Evolutionary conservation across 2,888 invertebrate species (phyloP).

Genomic region (Drepana falcataria): DNA sequence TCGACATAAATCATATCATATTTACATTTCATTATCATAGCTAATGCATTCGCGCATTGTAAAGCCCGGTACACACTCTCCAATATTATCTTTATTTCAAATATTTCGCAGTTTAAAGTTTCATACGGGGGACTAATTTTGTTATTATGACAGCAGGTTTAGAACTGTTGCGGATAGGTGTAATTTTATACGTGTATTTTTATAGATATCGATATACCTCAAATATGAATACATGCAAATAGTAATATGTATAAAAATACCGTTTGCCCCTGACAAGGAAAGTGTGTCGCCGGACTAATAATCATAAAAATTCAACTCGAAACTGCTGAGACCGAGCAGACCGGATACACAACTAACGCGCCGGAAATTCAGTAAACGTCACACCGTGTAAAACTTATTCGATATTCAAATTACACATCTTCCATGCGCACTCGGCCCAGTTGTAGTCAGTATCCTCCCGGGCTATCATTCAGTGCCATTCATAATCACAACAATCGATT

Average conservation of each 20-base stretch:
- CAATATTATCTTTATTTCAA: no score
- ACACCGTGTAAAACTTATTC: not conserved
- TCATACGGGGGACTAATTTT: no score
- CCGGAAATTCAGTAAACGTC: not conserved
- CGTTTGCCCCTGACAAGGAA: not conserved
- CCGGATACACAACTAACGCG: not conserved
- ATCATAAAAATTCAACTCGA: not conserved
- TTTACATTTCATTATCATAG: constrained; percentile 48
- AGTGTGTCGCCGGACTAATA: not conserved
- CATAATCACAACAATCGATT: constrained; percentile 38
- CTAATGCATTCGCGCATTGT: constrained; percentile 8
- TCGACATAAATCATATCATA: constrained; percentile 32
- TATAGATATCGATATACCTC: no score
- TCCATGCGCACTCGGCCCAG: not conserved
- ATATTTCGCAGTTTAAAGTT: no score
- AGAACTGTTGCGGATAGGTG: no score
- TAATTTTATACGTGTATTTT: no score
- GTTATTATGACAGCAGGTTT: no score
- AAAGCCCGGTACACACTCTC: not conserved
- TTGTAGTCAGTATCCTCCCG: not conserved
- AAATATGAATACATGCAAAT: no score
- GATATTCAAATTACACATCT: not conserved
- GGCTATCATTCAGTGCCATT: constrained; percentile 32
- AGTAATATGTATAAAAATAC: not conserved
- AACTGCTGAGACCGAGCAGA: not conserved